These are phyloP conservation scores for Gymnopithys bicolor DNA, from an alignment of 2,797 vertebrate genomes.

Conservation along the genomic window DNA sequence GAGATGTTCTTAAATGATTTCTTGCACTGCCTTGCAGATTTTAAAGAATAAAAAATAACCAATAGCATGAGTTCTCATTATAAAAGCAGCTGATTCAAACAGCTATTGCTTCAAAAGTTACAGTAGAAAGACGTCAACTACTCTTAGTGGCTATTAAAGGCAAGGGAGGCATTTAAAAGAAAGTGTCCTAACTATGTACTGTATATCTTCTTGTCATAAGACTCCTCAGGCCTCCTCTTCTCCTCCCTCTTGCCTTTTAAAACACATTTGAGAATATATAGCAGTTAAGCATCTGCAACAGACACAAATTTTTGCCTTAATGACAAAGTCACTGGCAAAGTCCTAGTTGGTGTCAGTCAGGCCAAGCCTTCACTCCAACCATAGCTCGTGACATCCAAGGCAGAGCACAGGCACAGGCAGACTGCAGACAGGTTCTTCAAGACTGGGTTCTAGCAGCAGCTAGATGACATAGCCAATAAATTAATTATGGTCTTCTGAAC, in stretches of 20 bases:
- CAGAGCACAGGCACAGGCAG: neutral
- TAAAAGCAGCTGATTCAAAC: neutral
- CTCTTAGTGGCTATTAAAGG: neutral
- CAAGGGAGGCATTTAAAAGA: neutral
- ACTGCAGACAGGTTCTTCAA: neutral
- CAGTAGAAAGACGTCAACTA: neutral
- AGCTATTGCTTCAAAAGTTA: neutral
- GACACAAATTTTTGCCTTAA: neutral
- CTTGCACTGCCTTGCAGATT: neutral
- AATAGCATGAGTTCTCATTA: neutral
- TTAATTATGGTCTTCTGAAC: neutral
- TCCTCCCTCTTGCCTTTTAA: neutral
- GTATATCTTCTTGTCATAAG: neutral
- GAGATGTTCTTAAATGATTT: neutral
- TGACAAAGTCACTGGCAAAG: neutral
- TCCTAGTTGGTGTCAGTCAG: neutral
- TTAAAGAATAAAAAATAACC: neutral
- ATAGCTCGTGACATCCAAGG: neutral
- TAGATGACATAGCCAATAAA: neutral
- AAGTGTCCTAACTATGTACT: neutral
- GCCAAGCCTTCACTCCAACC: neutral
- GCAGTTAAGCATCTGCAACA: neutral
- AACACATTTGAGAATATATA: neutral
- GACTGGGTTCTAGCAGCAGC: neutral
- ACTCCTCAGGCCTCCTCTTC: neutral